Base-by-base conservation (phyloP, 2,113 vertebrate genomes). In the Erpornis zantholeuca region DNA sequence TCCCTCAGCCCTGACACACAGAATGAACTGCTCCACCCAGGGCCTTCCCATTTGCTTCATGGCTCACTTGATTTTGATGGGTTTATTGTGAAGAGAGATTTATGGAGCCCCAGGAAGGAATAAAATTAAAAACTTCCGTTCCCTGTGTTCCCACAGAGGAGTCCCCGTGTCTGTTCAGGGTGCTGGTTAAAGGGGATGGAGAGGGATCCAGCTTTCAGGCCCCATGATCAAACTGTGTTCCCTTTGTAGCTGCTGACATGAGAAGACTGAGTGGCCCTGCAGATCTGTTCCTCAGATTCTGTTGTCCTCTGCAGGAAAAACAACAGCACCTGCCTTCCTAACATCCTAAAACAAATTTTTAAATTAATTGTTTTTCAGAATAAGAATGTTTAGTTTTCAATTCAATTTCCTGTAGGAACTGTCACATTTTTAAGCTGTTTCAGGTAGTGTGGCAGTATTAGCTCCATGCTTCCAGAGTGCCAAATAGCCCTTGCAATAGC, bases 41-140 rank as follows among this genome's bases (percentile, higher is more conserved):
- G 40, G 68, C 64, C 68, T 78, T 87, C n/a, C 85, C 88, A 68
- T 94, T 94, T 86, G 80, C 83, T 97, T 96, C 90, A 65, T 93
- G 96, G 90, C 87, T 96, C 60, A 69, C 79, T 91, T 94, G 72
- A 94, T 95, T 96, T 95, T 71, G 90, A 77, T 94, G 81, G 77
- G 28, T 92, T 95, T 94, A 93, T 93, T 96, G 88, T 93, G 86
- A 90, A 90, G 77, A 15, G 36, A 27, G 90, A 96, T 96, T 95
- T 96, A 94, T 84, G 82, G 92, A 83, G 68, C 69, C 76, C 25
- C 40, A 80, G 92, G 93, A 94, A 90, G 82, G 88, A 95, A 86
- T 93, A 81, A 92, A 96, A 90, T 86, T 24, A 69, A 94, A 90
- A 93, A 90, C 93, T 96, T 96, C 92, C 79, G 31, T 63, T 92